Conservation (phyloP, 2,888 invertebrate genomes). For the Cosmorhoe ocellata region DNA sequence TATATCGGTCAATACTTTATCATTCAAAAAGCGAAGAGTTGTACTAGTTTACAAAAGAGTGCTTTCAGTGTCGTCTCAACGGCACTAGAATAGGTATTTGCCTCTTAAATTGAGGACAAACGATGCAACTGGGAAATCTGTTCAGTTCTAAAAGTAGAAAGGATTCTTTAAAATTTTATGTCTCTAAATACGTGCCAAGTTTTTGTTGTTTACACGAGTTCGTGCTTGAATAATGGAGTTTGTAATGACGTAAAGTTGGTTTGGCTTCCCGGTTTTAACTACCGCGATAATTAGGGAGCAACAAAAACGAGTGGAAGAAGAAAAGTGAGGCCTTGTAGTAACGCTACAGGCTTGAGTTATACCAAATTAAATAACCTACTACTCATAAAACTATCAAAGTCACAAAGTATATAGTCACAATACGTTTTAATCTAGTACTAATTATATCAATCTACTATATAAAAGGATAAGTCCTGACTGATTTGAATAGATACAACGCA, state of each 20-base stretch:
- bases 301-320: too few species aligned
- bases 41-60: constrained; percentile 41
- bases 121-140: constrained; percentile 65
- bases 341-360: too few species aligned
- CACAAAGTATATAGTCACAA: too few species aligned
- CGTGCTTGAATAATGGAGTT: constrained; percentile 7
- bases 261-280: background rate
- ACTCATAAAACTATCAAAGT: too few species aligned
- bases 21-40: constrained; percentile 17
- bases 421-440: too few species aligned
- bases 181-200: constrained; percentile 34
- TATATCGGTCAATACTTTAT: constrained; percentile 16
- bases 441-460: too few species aligned
- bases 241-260: constrained; percentile 1
- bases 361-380: too few species aligned
- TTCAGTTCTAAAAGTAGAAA: constrained; percentile 42
- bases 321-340: too few species aligned
- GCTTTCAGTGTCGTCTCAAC: constrained; percentile 43
- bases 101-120: constrained; percentile 56
- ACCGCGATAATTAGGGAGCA: too few species aligned
- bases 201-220: constrained; percentile 18
- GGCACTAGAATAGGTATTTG: constrained; percentile 48
- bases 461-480: too few species aligned
- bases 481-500: too few species aligned
- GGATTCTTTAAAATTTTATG: constrained; percentile 36